Conservation (phyloP, 2,888 invertebrate species). For the Drosophila lacicola region DNA sequence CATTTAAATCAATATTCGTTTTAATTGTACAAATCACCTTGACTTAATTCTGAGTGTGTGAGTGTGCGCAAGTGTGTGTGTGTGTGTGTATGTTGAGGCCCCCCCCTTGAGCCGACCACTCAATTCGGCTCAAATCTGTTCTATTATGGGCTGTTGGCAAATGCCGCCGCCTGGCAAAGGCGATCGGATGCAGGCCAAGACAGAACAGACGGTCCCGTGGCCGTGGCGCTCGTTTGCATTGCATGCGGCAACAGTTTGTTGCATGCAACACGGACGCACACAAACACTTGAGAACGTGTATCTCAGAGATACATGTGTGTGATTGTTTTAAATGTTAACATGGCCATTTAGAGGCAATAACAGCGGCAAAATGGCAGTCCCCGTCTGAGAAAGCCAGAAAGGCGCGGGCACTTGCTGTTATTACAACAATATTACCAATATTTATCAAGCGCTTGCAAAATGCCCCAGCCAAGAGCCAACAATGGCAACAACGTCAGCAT, state of each 20-base stretch:
- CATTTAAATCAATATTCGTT: slow-evolving; percentile 76
- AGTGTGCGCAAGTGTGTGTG: slow-evolving; percentile 15
- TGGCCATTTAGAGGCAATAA: slow-evolving; percentile 81
- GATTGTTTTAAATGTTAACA: slow-evolving; percentile 81
- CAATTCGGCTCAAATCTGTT: slow-evolving; percentile 67
- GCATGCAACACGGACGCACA: slow-evolving; percentile 59
- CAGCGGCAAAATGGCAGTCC: slow-evolving; percentile 80
- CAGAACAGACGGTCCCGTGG: slow-evolving; percentile 50
- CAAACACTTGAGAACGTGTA: slow-evolving; percentile 28
- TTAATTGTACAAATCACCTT: slow-evolving; percentile 80
- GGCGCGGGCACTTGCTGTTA: slow-evolving; percentile 77
- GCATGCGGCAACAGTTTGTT: slow-evolving; percentile 69
- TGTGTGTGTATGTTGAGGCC: slow-evolving; percentile 24
- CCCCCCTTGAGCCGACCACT: slow-evolving; percentile 52
- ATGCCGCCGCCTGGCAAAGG: slow-evolving; percentile 52
- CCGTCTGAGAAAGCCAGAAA: slow-evolving; percentile 65
- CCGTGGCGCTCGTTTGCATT: slow-evolving; percentile 62
- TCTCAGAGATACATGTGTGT: slow-evolving; percentile 66
- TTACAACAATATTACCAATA: slow-evolving; percentile 80
- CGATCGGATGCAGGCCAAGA: slow-evolving; percentile 55
- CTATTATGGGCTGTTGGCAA: slow-evolving; percentile 65
- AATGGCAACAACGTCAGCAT: slow-evolving; percentile 74
- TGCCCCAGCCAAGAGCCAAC: slow-evolving; percentile 49
- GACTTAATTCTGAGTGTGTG: slow-evolving; percentile 65
- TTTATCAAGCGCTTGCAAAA: slow-evolving; percentile 72